Conservation (phyloP, 2,888 invertebrate species). For the Ctenicera cuprea region DNA sequence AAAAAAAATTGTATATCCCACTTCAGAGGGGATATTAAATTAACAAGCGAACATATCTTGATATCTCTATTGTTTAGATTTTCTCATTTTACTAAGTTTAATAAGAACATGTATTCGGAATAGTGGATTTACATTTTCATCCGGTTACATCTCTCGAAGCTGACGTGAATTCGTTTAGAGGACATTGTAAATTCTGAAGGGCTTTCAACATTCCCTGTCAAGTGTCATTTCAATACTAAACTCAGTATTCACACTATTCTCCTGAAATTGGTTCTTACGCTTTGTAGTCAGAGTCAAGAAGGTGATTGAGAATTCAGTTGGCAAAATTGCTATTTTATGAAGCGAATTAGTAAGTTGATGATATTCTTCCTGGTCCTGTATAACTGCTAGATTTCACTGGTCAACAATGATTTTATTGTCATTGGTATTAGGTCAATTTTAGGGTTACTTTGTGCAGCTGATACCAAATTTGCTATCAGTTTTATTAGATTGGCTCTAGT, state of each 20-base stretch:
- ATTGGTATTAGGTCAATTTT: too few relatives aligned
- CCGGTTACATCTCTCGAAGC: constrained; percentile 10
- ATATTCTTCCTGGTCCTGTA: too few relatives aligned
- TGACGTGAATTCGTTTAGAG: constrained; percentile 12
- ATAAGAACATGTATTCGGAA: neutral
- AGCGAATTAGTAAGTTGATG: neutral
- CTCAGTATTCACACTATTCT: neutral
- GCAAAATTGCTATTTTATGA: neutral
- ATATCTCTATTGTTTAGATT: neutral
- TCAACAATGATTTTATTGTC: too few relatives aligned
- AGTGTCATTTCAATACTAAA: constrained; percentile 11
- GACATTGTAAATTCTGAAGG: constrained; percentile 10
- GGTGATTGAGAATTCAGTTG: neutral
- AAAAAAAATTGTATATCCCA: too few relatives aligned
- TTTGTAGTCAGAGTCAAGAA: neutral
- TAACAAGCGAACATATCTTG: neutral
- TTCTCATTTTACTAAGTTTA: constrained; percentile 1
- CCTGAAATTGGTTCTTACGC: neutral
- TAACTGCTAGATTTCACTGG: too few relatives aligned
- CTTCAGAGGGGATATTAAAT: too few relatives aligned
- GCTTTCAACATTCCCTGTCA: constrained; percentile 5
- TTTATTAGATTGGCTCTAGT: too few relatives aligned
- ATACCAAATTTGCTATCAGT: too few relatives aligned
- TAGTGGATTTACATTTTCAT: neutral
- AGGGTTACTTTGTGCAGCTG: too few relatives aligned